These are phyloP conservation scores for Macrostomum lignano DNA, from an alignment of 1,140 invertebrate species.

Conservation along the genomic window DNA sequence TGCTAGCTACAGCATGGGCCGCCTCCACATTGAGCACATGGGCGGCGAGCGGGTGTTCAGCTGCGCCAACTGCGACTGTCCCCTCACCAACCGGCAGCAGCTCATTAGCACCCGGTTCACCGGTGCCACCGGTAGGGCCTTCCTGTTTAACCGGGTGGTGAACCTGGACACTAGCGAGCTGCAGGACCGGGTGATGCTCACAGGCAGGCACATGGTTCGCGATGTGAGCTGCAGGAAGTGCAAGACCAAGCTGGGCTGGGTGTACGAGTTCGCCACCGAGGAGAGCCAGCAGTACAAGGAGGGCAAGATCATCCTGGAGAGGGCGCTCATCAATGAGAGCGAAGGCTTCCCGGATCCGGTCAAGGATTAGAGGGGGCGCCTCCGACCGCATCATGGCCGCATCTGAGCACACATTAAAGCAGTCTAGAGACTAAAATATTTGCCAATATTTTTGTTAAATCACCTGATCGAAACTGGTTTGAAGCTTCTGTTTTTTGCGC, in stretches of 20 bases:
- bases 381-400: too few relatives aligned
- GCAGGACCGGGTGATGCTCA: conserved; percentile 25
- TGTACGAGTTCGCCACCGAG: conserved; percentile 51
- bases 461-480: too few relatives aligned
- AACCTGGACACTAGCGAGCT: conserved; percentile 5
- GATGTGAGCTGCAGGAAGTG: conserved; percentile 94
- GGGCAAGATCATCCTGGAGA: conserved; percentile 50
- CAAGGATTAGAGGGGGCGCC: too few relatives aligned
- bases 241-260: conserved; percentile 34
- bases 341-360: conserved; percentile 5
- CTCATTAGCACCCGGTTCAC: conserved; percentile 79
- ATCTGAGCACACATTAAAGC: too few relatives aligned
- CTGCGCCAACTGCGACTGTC: conserved; percentile 71
- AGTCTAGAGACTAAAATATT: too few relatives aligned
- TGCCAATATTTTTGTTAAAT: too few relatives aligned
- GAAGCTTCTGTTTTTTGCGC: too few relatives aligned
- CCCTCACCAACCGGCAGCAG: conserved; percentile 69
- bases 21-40: conserved; percentile 4
- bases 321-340: conserved; percentile 16
- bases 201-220: conserved; percentile 65
- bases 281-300: conserved; percentile 87
- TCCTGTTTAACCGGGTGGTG: conserved; percentile 40
- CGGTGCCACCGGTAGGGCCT: conserved; percentile 64
- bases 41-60: conserved; percentile 25
- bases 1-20: too few relatives aligned